Evolutionary conservation across 2,113 vertebrate genomes (phyloP).

Genomic region (Bettongia penicillata): DNA sequence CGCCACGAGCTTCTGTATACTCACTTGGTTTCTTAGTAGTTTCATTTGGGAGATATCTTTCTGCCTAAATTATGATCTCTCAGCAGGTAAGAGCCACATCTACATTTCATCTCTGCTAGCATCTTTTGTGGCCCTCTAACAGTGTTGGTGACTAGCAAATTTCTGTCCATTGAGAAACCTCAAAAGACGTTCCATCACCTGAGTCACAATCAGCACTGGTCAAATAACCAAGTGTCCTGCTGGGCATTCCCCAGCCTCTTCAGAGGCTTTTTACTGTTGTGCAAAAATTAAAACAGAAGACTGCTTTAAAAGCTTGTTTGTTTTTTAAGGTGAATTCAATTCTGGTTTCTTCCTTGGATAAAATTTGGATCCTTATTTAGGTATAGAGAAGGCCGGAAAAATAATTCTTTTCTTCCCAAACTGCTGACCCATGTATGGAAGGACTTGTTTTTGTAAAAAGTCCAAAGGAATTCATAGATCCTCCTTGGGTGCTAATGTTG

Average conservation of each 20-base stretch:
- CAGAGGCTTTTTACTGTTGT: neutral
- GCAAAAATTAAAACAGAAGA: neutral
- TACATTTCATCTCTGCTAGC: no score
- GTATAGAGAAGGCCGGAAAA: neutral
- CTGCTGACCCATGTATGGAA: neutral
- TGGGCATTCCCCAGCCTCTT: neutral
- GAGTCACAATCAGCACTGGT: neutral
- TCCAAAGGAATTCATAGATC: neutral
- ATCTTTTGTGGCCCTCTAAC: no score
- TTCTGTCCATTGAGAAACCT: no score
- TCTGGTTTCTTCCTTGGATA: conserved; percentile 1
- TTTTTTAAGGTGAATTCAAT: neutral
- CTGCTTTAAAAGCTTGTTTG: neutral
- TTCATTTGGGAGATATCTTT: no score
- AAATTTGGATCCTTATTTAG: neutral
- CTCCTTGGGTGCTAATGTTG: neutral
- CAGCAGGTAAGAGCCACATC: no score
- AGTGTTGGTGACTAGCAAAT: no score
- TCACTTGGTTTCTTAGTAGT: no score
- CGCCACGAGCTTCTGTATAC: no score
- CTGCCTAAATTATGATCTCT: no score
- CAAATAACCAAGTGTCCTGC: no score
- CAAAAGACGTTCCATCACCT: no score
- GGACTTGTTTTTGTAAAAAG: neutral
- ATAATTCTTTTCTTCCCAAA: no score